Percentiles rank a stretch among this genome's conserved stretches.
Conservation (phyloP, 37 sponge, comb jelly and placozoan species). For the Axinella damicornis region DNA sequence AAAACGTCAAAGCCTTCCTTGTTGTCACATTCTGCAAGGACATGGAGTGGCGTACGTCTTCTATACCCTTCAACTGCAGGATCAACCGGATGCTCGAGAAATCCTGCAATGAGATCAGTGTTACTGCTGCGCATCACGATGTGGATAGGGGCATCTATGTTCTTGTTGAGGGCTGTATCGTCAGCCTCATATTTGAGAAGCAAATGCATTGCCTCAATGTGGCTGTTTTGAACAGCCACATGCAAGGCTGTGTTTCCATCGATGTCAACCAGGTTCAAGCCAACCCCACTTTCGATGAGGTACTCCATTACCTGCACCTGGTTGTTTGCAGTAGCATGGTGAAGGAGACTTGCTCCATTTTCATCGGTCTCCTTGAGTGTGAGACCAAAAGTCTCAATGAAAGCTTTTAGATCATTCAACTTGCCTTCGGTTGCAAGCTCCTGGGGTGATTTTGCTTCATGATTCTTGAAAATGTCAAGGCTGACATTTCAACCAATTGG, state of each 20-base stretch:
- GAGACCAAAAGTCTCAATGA: constrained; percentile 13
- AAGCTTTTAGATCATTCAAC: constrained; percentile 31
- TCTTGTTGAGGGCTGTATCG: constrained; percentile 51
- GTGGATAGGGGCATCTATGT: constrained; percentile 69
- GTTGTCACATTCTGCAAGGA: constrained; percentile 73
- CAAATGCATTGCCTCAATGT: constrained; percentile 37
- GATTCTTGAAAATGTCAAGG: constrained; percentile 21
- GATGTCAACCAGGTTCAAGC: constrained; percentile 58
- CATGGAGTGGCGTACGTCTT: constrained; percentile 72
- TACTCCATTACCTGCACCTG: constrained; percentile 63
- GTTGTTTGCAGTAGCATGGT: constrained; percentile 58
- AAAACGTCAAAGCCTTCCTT: constrained; percentile 45
- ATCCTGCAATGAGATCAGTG: constrained; percentile 37
- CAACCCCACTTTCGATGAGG: constrained; percentile 72
- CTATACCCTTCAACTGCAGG: constrained; percentile 37
- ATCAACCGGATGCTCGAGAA: constrained; percentile 46
- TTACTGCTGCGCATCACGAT: constrained; percentile 53
- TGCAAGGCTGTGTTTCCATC: constrained; percentile 91
- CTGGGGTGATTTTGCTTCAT: constrained; percentile 2
- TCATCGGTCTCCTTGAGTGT: constrained; percentile 39
- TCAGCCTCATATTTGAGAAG: constrained; percentile 64
- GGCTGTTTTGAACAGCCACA: constrained; percentile 53
- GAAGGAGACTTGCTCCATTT: constrained; percentile 62
- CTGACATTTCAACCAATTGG: too few species aligned
- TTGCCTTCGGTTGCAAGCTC: constrained; percentile 56